A percentile compares a stretch with the other conserved stretches of the same genome.
Evolutionary conservation across 2,888 invertebrate species (phyloP).

Genomic region (Chorisops tibialis): DNA sequence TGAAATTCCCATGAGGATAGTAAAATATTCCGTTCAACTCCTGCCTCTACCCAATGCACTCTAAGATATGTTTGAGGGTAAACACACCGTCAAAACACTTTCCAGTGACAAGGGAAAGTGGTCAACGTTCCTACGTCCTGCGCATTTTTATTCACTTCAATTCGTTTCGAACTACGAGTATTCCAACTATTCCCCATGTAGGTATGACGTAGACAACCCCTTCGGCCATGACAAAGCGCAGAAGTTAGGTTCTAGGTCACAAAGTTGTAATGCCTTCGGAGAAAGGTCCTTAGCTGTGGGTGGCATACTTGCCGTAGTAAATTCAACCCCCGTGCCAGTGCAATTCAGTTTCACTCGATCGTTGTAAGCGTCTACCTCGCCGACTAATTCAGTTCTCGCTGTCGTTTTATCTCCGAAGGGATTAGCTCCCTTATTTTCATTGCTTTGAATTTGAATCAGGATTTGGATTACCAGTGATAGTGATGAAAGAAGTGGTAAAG

Average conservation of each 20-base stretch:
- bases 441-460: constrained; percentile 6
- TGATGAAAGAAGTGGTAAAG: constrained; percentile 1
- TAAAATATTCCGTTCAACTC: constrained; percentile 13
- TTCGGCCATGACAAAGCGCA: constrained; percentile 24
- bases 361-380: constrained; percentile 23
- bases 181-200: constrained; percentile 2
- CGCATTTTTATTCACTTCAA: not conserved
- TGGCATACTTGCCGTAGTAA: too few relatives aligned
- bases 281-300: not conserved
- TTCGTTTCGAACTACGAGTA: not conserved
- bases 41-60: not conserved
- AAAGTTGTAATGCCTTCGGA: constrained; percentile 24
- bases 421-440: too few relatives aligned
- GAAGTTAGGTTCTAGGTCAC: constrained; percentile 31
- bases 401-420: too few relatives aligned
- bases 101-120: constrained; percentile 28
- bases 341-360: constrained; percentile 22
- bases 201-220: not conserved
- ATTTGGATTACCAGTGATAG: constrained; percentile 32
- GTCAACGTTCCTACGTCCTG: not conserved
- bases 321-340: not conserved
- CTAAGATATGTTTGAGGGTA: not conserved
- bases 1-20: constrained; percentile 28
- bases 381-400: not conserved
- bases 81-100: not conserved